Evolutionary conservation across 37 sponge, comb jelly and placozoan genomes (phyloP).

Genomic region (Halichondria panicea): DNA sequence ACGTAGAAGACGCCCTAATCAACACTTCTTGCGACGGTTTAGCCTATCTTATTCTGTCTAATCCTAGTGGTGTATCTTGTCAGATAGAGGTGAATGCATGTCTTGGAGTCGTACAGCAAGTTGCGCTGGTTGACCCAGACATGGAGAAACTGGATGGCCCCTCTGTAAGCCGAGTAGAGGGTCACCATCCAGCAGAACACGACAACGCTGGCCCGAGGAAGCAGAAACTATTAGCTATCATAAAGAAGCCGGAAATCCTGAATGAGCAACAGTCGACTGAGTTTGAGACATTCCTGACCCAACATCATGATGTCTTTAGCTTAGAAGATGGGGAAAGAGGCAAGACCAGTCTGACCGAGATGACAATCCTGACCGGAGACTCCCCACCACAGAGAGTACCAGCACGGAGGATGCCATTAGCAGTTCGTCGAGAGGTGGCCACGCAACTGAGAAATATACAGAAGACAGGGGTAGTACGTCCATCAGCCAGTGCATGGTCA

Average conservation of each 20-base stretch:
- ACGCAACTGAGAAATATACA: constrained; percentile 43
- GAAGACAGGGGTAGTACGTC: constrained; percentile 22
- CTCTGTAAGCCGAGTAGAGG: not conserved
- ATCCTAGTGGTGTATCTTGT: not conserved
- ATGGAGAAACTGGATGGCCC: not conserved
- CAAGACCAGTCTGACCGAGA: not conserved
- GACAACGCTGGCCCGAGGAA: not conserved
- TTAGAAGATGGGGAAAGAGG: not conserved
- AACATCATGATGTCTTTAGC: not conserved
- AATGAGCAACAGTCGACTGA: not conserved
- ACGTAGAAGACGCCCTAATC: not conserved
- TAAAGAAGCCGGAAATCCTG: not conserved
- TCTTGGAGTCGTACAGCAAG: not conserved
- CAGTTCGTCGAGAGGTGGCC: too few species aligned
- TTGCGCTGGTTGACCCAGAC: constrained; percentile 3
- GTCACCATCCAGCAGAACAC: not conserved
- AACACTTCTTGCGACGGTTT: not conserved
- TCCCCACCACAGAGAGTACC: constrained; percentile 27
- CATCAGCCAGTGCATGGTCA: constrained; percentile 29
- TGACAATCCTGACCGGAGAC: constrained; percentile 22
- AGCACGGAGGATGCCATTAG: constrained; percentile 26
- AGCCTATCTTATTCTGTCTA: not conserved
- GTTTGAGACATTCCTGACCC: not conserved
- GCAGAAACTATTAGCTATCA: not conserved
- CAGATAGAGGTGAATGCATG: constrained; percentile 1